Conservation (phyloP, 2,113 vertebrate genomes). For the Cyprinodon brontotheroides region DNA sequence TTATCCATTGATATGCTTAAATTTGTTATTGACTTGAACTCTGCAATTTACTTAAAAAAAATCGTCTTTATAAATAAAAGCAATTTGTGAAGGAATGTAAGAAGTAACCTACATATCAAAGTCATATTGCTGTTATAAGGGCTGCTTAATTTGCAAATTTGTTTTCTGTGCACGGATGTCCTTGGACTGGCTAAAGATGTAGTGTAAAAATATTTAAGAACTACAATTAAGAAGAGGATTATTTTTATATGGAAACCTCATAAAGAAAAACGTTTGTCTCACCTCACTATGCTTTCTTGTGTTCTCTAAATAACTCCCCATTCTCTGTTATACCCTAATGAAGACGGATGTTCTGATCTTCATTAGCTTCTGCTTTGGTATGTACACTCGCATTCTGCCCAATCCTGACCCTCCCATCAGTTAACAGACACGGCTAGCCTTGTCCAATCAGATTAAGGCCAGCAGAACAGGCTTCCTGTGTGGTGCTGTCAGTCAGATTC, state of each 20-base stretch:
- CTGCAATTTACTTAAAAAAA: conserved; percentile 19
- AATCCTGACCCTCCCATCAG: conserved; percentile 63
- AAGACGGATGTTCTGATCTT: conserved; percentile 68
- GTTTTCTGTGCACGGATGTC: not conserved
- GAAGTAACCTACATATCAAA: too few relatives aligned
- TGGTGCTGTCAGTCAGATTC: conserved; percentile 62
- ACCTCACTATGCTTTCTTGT: not conserved
- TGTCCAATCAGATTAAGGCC: conserved; percentile 76
- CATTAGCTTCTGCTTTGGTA: conserved; percentile 76
- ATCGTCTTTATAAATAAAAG: too few relatives aligned
- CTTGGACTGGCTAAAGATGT: not conserved
- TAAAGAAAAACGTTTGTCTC: not conserved
- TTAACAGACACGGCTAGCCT: conserved; percentile 72
- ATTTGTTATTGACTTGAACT: conserved; percentile 36
- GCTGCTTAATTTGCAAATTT: not conserved
- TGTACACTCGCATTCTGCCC: conserved; percentile 59
- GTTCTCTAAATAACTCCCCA: not conserved
- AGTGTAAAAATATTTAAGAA: not conserved
- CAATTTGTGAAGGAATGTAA: too few relatives aligned
- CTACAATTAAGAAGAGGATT: not conserved
- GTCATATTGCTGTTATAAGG: too few relatives aligned
- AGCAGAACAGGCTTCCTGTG: conserved; percentile 63
- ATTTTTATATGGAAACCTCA: not conserved
- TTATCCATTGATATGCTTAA: conserved; percentile 40
- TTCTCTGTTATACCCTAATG: conserved; percentile 40